Base-by-base conservation (phyloP, 2,888 invertebrate species). In the Allygus modestus region DNA sequence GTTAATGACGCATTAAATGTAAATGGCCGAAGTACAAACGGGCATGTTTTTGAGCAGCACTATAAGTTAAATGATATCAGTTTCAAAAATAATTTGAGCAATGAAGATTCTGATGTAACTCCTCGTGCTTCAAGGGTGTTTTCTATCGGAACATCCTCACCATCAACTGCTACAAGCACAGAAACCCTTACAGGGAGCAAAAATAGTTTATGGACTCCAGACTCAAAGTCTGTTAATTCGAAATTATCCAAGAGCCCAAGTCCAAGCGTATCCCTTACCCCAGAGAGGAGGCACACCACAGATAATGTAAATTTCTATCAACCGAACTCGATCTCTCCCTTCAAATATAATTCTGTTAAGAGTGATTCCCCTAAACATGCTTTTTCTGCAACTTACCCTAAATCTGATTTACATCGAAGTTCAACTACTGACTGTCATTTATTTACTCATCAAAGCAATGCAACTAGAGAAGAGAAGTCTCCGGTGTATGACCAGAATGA, bases 171-270 rank as follows among this genome's bases (percentile, higher is more conserved):
- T 61, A 89, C 89, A 15, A 90, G 89, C 86, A 89, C 89, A 7
- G 90, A 90, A 85, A 90, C 89, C 9, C 87, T 90, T 41, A 90
- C 90, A 12, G 91, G 91, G 82, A 90, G 89, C 82, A 85, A 77
- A 83, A 37, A 61, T n/a, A 82, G 75, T 41, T 33, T 85, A 46
- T 33, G 28, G 41, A 51, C 58, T 75, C 58, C 46, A n/a, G 83
- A 83, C 26, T 69, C 54, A 15, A 65, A 51, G 46, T 20, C 51
- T 33, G 33, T n/a, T 79, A 23, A 46, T 79, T 20, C 79, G 20
- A 51, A 51, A n/a, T 20, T 79, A 15, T 65, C 65, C 12, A 65
- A 65, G 15, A 65, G 65, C 65, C 65, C 81, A 28, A 81, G 54
- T 81, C 51, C 81, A 23, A 23, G 84, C 15, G 0, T 69, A n/a